Conservation (phyloP, 2,113 vertebrate species). For the Dryoscopus gambensis region DNA sequence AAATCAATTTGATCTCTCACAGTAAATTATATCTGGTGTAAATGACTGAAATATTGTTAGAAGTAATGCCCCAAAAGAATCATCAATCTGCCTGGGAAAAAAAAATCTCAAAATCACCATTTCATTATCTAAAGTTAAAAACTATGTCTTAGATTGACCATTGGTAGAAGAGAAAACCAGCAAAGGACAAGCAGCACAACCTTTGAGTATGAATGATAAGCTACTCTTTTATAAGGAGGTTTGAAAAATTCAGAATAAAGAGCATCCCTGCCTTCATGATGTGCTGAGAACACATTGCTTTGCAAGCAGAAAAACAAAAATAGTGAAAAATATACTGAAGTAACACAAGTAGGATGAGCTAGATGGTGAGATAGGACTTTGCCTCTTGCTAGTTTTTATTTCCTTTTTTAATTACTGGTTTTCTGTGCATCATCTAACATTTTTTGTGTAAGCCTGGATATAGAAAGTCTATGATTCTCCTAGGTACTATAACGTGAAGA, state of each 20-base stretch:
- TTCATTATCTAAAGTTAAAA: neutral
- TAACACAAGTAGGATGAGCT: neutral
- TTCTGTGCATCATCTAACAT: neutral
- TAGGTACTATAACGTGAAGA: neutral
- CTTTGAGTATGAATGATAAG: neutral
- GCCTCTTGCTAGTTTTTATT: neutral
- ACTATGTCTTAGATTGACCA: neutral
- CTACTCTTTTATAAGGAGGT: neutral
- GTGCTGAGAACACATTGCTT: neutral
- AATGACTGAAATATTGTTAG: neutral
- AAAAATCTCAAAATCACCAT: neutral
- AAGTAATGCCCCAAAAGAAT: neutral
- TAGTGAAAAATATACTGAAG: neutral
- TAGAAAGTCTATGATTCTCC: neutral
- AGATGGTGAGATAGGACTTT: neutral
- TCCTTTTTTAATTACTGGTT: neutral
- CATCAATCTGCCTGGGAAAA: neutral
- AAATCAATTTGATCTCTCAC: neutral
- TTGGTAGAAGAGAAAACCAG: neutral
- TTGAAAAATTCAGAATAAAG: neutral
- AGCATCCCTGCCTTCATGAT: neutral
- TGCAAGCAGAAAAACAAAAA: neutral
- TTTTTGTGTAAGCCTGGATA: neutral
- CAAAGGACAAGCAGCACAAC: neutral
- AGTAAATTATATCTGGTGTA: neutral